Conservation (phyloP, 2,797 vertebrate genomes). For the Taeniopygia guttata region DNA sequence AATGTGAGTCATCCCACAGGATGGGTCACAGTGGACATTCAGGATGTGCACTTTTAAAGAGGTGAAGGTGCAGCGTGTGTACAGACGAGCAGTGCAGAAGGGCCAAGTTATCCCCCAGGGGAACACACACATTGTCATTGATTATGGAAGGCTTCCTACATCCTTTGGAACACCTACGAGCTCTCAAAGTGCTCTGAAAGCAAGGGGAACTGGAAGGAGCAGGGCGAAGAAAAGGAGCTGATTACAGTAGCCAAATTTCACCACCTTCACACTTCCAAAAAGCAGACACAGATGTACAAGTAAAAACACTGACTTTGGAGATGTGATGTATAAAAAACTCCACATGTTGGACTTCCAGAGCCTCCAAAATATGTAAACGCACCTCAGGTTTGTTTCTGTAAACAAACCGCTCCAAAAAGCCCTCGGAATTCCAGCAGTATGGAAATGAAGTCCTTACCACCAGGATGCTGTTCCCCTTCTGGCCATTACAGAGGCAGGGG, state of each 20-base stretch:
- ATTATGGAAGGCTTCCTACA: slow-evolving; percentile 41
- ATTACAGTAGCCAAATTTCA: neutral
- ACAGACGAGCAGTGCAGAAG: neutral
- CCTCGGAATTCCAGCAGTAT: neutral
- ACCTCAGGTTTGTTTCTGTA: neutral
- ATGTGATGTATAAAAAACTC: neutral
- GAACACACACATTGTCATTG: slow-evolving; percentile 22
- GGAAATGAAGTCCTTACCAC: neutral
- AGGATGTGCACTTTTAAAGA: slow-evolving; percentile 62
- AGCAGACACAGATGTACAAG: neutral
- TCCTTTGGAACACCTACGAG: neutral
- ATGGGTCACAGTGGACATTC: slow-evolving; percentile 45
- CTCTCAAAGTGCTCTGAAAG: neutral
- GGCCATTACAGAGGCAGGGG: neutral
- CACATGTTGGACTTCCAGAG: neutral
- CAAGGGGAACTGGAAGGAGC: neutral
- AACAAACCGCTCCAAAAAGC: neutral
- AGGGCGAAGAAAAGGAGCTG: neutral
- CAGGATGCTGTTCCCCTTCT: neutral
- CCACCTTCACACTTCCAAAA: neutral
- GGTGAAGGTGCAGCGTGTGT: slow-evolving; percentile 55
- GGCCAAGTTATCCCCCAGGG: slow-evolving; percentile 18
- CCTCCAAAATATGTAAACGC: neutral
- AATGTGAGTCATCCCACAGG: slow-evolving; percentile 65
- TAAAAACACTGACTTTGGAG: neutral